These are phyloP conservation scores for Beris morrisii DNA, from an alignment of 2,888 invertebrate species.

Conservation along the genomic window DNA sequence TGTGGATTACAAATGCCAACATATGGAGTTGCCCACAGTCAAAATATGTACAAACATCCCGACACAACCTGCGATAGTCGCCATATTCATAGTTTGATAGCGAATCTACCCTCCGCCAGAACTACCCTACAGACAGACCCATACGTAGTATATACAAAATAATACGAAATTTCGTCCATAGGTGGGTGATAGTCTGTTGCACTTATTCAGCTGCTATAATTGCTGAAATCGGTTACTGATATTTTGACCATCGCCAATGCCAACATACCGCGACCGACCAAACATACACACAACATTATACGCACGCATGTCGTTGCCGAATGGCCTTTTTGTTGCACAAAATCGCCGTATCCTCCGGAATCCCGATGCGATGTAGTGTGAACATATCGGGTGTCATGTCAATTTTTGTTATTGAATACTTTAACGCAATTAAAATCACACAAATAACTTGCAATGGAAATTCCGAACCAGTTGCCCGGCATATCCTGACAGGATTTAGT, in stretches of 20 bases:
- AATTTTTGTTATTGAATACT: slow-evolving; percentile 34
- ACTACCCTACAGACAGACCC: background rate
- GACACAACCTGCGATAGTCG: background rate
- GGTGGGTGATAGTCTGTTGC: slow-evolving; percentile 8
- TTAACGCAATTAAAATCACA: slow-evolving; percentile 34
- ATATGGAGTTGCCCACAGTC: background rate
- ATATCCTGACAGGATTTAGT: slow-evolving; percentile 27
- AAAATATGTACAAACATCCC: background rate
- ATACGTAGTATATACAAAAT: slow-evolving; percentile 14
- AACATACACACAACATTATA: background rate
- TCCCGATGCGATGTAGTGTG: slow-evolving; percentile 26
- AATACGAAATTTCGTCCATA: slow-evolving; percentile 26
- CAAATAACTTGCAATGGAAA: slow-evolving; percentile 29
- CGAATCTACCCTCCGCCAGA: background rate
- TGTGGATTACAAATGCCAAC: slow-evolving; percentile 30
- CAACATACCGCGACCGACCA: slow-evolving; percentile 13
- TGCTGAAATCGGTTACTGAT: slow-evolving; percentile 24
- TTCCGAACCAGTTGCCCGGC: slow-evolving; percentile 5
- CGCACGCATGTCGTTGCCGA: background rate
- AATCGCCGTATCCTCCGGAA: background rate
- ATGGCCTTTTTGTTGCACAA: background rate
- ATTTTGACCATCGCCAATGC: background rate
- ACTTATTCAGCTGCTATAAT: slow-evolving; percentile 12
- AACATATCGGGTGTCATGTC: slow-evolving; percentile 33
- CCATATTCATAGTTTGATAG: background rate